phyloP scores from a whole-genome alignment of 2,113 vertebrate genomes.

The Motacilla tschutschensis region DNA sequence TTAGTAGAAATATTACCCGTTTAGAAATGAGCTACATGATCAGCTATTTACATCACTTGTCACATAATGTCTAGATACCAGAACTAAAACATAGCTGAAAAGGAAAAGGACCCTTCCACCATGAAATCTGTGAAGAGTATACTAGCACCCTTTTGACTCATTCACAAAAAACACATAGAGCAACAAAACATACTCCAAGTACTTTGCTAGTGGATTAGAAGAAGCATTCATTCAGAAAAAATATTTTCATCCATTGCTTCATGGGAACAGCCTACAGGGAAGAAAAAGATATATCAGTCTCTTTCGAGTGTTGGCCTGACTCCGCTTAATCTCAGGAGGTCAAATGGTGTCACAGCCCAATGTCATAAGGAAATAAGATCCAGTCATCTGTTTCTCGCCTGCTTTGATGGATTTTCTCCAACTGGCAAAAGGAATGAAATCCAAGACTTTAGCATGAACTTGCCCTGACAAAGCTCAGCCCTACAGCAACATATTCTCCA shows the following conservation, averaged over 20 bases:
- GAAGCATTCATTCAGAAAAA: not conserved
- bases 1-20: not conserved
- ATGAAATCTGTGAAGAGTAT: not conserved
- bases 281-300: not conserved
- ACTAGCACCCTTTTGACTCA: not conserved
- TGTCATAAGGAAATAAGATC: constrained; percentile 40
- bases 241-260: not conserved
- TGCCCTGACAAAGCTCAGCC: not conserved
- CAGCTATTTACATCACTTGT: not conserved
- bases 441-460: not conserved
- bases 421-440: constrained; percentile 32
- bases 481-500: not conserved
- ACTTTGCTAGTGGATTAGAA: not conserved
- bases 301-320: not conserved
- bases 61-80: not conserved
- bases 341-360: not conserved
- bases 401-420: constrained; percentile 33
- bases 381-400: not conserved
- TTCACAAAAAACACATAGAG: not conserved
- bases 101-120: not conserved
- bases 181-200: not conserved
- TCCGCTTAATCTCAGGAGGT: not conserved
- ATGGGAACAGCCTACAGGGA: not conserved
- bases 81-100: not conserved
- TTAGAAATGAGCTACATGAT: not conserved